Evolutionary conservation across 2,888 invertebrate species (phyloP).

Genomic region (Thumatha senex): DNA sequence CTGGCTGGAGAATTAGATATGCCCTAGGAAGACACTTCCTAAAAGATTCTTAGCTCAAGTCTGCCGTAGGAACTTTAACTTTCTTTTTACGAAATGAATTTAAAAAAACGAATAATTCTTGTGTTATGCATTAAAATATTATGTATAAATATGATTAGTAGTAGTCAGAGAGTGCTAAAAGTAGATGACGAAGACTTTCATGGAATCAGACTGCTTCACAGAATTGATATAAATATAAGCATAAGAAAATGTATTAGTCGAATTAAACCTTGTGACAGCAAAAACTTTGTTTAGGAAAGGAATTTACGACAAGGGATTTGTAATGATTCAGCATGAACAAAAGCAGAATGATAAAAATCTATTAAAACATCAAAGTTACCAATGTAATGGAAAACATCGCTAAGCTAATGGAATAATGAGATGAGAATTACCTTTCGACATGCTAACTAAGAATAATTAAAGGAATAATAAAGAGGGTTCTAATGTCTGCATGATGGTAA

Average conservation of each 20-base stretch:
- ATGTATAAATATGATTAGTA: too few relatives aligned
- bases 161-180: background rate
- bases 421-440: constrained; percentile 52
- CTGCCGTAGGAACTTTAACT: too few relatives aligned
- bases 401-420: constrained; percentile 55
- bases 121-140: too few relatives aligned
- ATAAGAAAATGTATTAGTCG: background rate
- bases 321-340: constrained; percentile 40
- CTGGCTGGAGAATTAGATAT: too few relatives aligned
- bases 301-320: constrained; percentile 26
- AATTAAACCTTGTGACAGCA: background rate
- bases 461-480: constrained; percentile 32
- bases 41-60: too few relatives aligned
- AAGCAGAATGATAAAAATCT: constrained; percentile 52
- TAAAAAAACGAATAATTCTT: too few relatives aligned
- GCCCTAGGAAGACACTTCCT: too few relatives aligned
- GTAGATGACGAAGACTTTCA: constrained; percentile 2
- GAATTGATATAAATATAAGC: too few relatives aligned
- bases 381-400: constrained; percentile 39
- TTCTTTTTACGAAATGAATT: too few relatives aligned
- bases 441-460: constrained; percentile 46
- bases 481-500: constrained; percentile 51
- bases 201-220: too few relatives aligned
- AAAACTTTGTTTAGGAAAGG: background rate
- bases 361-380: constrained; percentile 45